Evolutionary conservation across 2,797 vertebrate species (phyloP).

Genomic region (Thaleichthys pacificus): DNA sequence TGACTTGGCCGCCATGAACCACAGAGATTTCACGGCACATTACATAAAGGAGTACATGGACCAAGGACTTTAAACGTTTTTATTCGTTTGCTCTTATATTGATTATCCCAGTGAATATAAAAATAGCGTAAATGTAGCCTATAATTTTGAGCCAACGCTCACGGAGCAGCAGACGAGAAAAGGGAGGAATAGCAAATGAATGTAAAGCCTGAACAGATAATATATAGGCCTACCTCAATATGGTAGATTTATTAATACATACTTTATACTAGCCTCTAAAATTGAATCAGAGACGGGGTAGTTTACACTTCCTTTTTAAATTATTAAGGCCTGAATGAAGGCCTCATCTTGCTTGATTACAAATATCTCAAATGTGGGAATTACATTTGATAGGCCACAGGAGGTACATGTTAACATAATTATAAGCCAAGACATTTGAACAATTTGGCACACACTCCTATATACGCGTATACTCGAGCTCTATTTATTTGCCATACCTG

Average conservation of each 20-base stretch:
- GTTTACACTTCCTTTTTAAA: neutral
- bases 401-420: too few relatives aligned
- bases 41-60: slow-evolving; percentile 62
- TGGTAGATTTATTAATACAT: neutral
- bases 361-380: neutral
- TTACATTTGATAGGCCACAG: too few relatives aligned
- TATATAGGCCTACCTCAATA: neutral
- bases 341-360: neutral
- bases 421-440: too few relatives aligned
- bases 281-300: neutral
- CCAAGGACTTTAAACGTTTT: slow-evolving; percentile 11
- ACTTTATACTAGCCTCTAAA: neutral
- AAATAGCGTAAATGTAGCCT: neutral
- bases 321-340: neutral
- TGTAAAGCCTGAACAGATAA: neutral
- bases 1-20: slow-evolving; percentile 64
- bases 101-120: neutral
- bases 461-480: neutral
- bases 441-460: too few relatives aligned
- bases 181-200: neutral
- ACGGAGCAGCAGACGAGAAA: neutral
- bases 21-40: slow-evolving; percentile 59
- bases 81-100: neutral
- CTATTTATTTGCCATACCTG: neutral
- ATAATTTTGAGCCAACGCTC: neutral